Percentiles rank a stretch among this genome's conserved stretches.
phyloP scores from a whole-genome alignment of 1,140 invertebrate genomes.

The Gryon sp. region DNA sequence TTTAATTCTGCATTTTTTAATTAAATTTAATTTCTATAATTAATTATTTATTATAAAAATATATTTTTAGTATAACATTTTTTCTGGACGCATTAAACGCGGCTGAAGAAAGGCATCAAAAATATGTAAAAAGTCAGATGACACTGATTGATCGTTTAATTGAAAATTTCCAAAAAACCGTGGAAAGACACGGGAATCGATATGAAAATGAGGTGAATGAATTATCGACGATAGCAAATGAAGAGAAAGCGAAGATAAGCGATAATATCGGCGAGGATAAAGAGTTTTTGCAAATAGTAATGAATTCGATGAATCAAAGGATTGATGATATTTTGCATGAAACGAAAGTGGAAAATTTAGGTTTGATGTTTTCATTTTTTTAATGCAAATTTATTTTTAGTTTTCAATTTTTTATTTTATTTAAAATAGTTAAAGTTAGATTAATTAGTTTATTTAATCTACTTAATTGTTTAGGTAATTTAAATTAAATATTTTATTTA shows the following conservation, averaged over 20 bases:
- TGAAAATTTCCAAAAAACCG: constrained; percentile 44
- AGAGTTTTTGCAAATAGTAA: constrained; percentile 56
- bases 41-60: too few relatives aligned
- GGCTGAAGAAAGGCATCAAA: constrained; percentile 66
- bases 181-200: constrained; percentile 5
- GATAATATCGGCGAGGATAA: constrained; percentile 55
- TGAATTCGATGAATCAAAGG: constrained; percentile 35
- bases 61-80: constrained; percentile 64
- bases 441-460: too few relatives aligned
- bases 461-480: too few relatives aligned
- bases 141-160: constrained; percentile 67
- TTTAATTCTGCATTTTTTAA: background rate
- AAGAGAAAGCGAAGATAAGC: constrained; percentile 27
- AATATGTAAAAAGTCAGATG: constrained; percentile 54
- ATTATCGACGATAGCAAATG: constrained; percentile 8
- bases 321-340: constrained; percentile 45
- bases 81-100: constrained; percentile 66
- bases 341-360: constrained; percentile 59
- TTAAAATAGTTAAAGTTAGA: too few relatives aligned
- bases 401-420: background rate
- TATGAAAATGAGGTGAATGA: constrained; percentile 49
- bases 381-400: constrained; percentile 13
- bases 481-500: too few relatives aligned
- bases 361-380: too few relatives aligned
- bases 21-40: constrained; percentile 1